These are phyloP conservation scores for Blera fallax DNA, from an alignment of 2,888 invertebrate genomes.

Conservation along the genomic window DNA sequence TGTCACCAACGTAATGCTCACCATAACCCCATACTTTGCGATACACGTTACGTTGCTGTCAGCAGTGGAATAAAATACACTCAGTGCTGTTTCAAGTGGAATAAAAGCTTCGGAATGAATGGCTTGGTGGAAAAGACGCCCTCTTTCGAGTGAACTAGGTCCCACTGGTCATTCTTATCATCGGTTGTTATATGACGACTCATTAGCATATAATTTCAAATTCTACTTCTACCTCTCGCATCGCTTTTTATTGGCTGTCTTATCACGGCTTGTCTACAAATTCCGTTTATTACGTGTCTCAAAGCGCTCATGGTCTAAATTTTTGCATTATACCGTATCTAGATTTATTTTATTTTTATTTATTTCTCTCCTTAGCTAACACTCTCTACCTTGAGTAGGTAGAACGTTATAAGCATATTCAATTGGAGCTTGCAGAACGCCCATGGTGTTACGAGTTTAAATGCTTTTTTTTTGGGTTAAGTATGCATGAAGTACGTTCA, in stretches of 20 bases:
- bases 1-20: too few species aligned
- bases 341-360: not conserved
- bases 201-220: slow-evolving; percentile 19
- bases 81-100: not conserved
- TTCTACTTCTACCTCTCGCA: not conserved
- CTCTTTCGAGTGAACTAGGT: not conserved
- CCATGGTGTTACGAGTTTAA: not conserved
- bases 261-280: slow-evolving; percentile 21
- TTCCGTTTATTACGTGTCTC: not conserved
- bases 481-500: slow-evolving; percentile 27
- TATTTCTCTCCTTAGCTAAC: too few species aligned
- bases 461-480: slow-evolving; percentile 29
- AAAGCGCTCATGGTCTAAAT: slow-evolving; percentile 27
- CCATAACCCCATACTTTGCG: too few species aligned
- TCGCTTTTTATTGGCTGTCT: slow-evolving; percentile 4
- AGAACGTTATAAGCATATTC: slow-evolving; percentile 29
- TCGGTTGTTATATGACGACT: not conserved
- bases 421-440: not conserved
- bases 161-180: not conserved
- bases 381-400: not conserved
- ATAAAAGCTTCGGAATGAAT: too few species aligned
- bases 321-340: not conserved
- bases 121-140: too few species aligned
- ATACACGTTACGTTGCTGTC: too few species aligned
- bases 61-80: not conserved